These are phyloP conservation scores for Aphelinus atriplicis DNA, from an alignment of 1,140 invertebrate genomes.

Conservation along the genomic window DNA sequence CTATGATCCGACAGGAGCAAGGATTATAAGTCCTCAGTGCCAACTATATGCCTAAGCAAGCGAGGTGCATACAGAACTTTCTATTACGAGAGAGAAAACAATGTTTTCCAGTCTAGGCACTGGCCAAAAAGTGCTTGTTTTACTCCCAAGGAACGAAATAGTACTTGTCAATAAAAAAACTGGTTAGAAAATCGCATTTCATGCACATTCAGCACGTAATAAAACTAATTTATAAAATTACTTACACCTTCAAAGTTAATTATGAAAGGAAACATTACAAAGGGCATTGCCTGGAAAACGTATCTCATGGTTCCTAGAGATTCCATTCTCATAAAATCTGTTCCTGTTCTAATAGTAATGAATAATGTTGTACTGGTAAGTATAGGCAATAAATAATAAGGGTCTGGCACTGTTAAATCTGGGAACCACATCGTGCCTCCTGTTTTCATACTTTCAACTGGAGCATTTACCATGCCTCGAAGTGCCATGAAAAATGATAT, in stretches of 20 bases:
- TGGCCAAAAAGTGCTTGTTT: no score
- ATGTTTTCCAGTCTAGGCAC: no score
- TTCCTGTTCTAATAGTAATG: conserved; percentile 84
- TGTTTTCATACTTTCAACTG: conserved; percentile 85
- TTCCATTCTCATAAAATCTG: conserved; percentile 76
- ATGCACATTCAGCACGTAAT: conserved; percentile 17
- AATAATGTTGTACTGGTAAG: conserved; percentile 84
- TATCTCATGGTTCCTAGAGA: conserved; percentile 79
- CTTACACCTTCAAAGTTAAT: conserved; percentile 87
- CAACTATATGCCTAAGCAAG: no score
- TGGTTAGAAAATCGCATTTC: background rate
- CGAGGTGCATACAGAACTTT: no score
- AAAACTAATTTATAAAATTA: conserved; percentile 39
- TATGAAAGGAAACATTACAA: conserved; percentile 86
- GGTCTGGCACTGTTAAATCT: conserved; percentile 91
- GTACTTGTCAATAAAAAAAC: background rate
- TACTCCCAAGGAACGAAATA: background rate
- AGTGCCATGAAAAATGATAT: conserved; percentile 90
- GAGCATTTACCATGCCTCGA: conserved; percentile 84
- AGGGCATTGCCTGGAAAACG: conserved; percentile 77
- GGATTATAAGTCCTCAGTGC: no score
- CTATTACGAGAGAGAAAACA: no score
- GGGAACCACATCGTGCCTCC: conserved; percentile 95
- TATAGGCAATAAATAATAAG: conserved; percentile 87
- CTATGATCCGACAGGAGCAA: no score